Conservation (phyloP, 2,113 vertebrate genomes). For the Erythrocebus patas region DNA sequence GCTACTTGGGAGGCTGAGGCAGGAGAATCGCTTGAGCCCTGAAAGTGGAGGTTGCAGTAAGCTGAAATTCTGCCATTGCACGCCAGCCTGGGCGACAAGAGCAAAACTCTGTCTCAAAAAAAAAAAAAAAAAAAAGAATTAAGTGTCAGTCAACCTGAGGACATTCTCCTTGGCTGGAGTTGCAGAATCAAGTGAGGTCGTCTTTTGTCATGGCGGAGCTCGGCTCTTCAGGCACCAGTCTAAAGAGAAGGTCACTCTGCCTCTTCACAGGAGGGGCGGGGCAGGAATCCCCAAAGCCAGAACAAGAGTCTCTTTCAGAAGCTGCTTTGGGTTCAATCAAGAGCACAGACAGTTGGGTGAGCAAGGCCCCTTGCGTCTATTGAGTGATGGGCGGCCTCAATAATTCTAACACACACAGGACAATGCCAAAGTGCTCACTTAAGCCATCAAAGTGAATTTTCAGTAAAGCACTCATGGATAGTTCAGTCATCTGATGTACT, state of each 20-base stretch:
- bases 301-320: background rate
- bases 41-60: too few species aligned
- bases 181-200: background rate
- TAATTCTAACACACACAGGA: background rate
- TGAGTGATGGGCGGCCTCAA: background rate
- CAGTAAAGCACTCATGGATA: background rate
- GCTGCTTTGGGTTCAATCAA: background rate
- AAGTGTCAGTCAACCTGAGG: background rate
- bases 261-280: background rate
- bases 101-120: too few species aligned
- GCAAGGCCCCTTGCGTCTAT: background rate
- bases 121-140: too few species aligned
- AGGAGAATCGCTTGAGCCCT: too few species aligned
- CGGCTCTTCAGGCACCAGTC: background rate
- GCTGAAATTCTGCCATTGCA: too few species aligned
- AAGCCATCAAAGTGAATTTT: background rate
- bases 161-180: background rate
- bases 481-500: background rate
- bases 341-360: background rate
- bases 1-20: too few species aligned
- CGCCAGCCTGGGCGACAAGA: too few species aligned
- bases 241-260: background rate
- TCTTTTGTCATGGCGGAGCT: background rate
- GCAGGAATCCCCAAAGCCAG: background rate
- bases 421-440: background rate